Evolutionary conservation across 1,140 invertebrate species (phyloP), one percentile per base, ranked within the genome.

Genomic region (Liolophura sinensis): DNA sequence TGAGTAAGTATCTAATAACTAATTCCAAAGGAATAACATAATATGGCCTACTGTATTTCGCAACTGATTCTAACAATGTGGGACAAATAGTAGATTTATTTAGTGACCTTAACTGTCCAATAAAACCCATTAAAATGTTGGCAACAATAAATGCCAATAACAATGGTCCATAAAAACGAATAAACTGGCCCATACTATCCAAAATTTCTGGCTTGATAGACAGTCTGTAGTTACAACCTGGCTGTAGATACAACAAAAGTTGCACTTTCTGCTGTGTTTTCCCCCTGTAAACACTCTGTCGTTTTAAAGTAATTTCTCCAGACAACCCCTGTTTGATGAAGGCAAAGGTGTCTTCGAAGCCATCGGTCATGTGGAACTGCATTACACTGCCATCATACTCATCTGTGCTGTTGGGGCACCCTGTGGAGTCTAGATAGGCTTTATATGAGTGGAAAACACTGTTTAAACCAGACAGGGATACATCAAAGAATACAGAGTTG

Each of bases 371-470:
- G 9, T 40, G 31, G 9, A 40, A 40, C 31, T 40, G 31, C 9
- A 40, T 40, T 9, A 40, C 31, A 40, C 31, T 40, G 31, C 31
- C 31, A 40, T 40, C 31, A 40, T 3, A 40, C 31, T 40, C 9
- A 40, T 22, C 24, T 60, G 20, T 60, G 20, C 18, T 60, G 15
- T 24, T 55, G 40, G n/a, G 48, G 46, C 65, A 67, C 9, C 47
- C 25, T 4, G 47, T 7, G 12, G 60, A 22, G 24, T 46, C 47
- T 14, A 71, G 24, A 47, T 71, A 46, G 22, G 59, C 74, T 11
- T 85, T 77, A 65, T 89, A 88, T 0, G 88, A 86, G 73, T 91
- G 89, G 74, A 89, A 88, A 0, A 89, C 71, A 47, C 86, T 82
- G 54, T 86, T 78, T 16, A 91, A 82, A 31, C 85, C 83, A 9